These are phyloP conservation scores for Cryptotermes secundus DNA, from an alignment of 1,140 invertebrate genomes.

Conservation along the genomic window DNA sequence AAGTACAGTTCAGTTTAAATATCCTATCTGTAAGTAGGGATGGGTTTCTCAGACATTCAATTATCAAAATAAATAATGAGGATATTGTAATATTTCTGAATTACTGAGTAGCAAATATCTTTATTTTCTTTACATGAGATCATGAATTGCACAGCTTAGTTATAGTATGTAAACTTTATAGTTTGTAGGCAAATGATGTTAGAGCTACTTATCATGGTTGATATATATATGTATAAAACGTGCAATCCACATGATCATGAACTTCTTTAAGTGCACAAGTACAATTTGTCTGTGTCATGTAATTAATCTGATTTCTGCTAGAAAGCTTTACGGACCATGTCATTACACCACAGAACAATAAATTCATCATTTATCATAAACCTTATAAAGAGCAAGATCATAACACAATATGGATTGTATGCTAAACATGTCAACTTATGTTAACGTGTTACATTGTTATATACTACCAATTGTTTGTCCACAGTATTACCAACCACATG, in stretches of 20 bases:
- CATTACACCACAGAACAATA: neutral
- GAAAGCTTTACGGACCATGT: neutral
- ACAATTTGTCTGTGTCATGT: neutral
- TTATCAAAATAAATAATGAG: neutral
- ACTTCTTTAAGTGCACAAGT: neutral
- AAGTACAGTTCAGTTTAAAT: neutral
- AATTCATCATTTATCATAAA: neutral
- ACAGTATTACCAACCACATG: neutral
- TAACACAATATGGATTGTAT: neutral
- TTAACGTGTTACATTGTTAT: neutral
- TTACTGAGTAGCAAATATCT: neutral
- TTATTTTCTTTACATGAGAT: constrained; percentile 20
- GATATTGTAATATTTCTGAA: neutral
- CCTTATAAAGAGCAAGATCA: neutral
- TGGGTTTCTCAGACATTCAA: neutral
- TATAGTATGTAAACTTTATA: neutral
- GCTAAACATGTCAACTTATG: neutral
- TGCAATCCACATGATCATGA: neutral
- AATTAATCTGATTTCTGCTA: neutral
- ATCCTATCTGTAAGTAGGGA: neutral
- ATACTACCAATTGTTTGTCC: neutral
- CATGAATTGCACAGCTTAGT: neutral
- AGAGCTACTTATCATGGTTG: neutral
- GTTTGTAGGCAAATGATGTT: neutral
- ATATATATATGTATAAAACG: neutral